phyloP scores from a whole-genome alignment of 2,888 invertebrate species.

The Himalopsyche anomala region DNA sequence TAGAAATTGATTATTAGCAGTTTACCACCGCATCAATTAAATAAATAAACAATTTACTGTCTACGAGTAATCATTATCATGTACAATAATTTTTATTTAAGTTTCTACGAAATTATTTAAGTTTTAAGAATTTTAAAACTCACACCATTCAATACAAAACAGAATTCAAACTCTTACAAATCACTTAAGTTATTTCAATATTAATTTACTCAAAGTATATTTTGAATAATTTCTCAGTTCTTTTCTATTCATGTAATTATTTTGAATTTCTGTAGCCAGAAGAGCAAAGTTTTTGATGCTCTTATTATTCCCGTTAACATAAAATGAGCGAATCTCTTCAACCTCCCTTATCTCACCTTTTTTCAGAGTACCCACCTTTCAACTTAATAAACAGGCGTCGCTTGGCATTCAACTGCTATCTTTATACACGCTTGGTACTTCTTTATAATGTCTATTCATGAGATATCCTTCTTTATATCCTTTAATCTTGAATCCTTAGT shows the following conservation, averaged over 20 bases:
- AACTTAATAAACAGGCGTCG: slow-evolving; percentile 32
- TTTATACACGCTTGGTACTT: slow-evolving; percentile 16
- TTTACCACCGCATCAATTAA: too few species aligned
- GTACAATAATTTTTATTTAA: too few species aligned
- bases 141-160: too few species aligned
- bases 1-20: too few species aligned
- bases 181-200: too few species aligned
- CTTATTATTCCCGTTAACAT: slow-evolving; percentile 18
- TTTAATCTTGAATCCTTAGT: not conserved
- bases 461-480: slow-evolving; percentile 8
- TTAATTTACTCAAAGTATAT: too few species aligned
- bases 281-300: not conserved
- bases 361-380: slow-evolving; percentile 1
- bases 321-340: slow-evolving; percentile 21
- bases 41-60: too few species aligned
- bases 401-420: slow-evolving; percentile 31
- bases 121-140: too few species aligned
- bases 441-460: slow-evolving; percentile 29
- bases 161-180: too few species aligned
- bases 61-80: too few species aligned
- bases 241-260: not conserved
- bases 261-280: not conserved
- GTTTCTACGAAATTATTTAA: too few species aligned
- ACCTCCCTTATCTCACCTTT: slow-evolving; percentile 25
- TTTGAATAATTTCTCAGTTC: too few species aligned